phyloP scores from a whole-genome alignment of 2,113 vertebrate species.

The Phodopus roborovskii region DNA sequence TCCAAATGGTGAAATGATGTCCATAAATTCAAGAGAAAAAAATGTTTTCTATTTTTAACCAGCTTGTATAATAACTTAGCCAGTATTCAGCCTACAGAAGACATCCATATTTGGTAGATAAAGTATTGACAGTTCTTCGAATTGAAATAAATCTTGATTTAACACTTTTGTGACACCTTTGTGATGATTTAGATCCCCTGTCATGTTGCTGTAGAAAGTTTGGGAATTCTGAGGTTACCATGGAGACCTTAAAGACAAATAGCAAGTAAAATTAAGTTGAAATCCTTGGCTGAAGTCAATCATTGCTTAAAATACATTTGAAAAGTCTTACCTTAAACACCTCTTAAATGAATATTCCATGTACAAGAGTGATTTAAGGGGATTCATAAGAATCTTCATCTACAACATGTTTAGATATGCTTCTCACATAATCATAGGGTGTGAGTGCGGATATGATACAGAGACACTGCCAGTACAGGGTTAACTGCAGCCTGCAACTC shows the following conservation, averaged over 20 bases:
- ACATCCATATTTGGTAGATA: not conserved
- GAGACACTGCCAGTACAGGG: not conserved
- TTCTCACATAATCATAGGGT: conserved; percentile 24
- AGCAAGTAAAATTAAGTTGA: conserved; percentile 62
- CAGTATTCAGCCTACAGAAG: not conserved
- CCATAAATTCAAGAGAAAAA: not conserved
- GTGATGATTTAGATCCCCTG: conserved; percentile 13
- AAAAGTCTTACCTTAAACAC: conserved; percentile 49
- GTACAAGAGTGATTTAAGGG: not conserved
- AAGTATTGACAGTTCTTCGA: not conserved
- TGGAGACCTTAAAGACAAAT: conserved; percentile 37
- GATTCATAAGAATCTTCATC: conserved; percentile 44
- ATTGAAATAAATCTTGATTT: conserved; percentile 31
- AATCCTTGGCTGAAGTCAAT: conserved; percentile 23
- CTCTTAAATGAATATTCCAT: conserved; percentile 49
- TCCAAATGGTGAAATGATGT: not conserved
- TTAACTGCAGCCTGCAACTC: conserved; percentile 22
- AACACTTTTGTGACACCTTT: conserved; percentile 15
- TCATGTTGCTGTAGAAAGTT: conserved; percentile 23
- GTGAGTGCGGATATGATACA: conserved; percentile 11
- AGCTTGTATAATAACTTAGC: not conserved
- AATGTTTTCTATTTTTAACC: not conserved
- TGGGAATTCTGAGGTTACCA: conserved; percentile 14
- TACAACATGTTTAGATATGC: not conserved
- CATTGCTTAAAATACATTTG: conserved; percentile 59